Evolutionary conservation across 1,140 invertebrate species (phyloP).

Genomic region (Macrostomum lignano): DNA sequence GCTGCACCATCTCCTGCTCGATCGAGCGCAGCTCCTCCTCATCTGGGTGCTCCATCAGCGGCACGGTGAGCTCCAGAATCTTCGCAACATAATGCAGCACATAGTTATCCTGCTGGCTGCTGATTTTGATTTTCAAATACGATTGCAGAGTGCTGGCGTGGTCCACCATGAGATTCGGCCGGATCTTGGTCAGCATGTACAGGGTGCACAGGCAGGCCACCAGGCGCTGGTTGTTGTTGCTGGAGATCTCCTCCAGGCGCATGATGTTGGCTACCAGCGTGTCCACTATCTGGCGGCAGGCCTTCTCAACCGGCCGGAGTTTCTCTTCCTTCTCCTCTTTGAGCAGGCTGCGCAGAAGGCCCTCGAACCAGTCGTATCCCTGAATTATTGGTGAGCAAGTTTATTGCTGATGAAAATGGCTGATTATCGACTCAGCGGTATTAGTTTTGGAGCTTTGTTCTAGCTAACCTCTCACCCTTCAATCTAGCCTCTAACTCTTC

Average conservation of each 20-base stretch:
- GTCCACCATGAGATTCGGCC: slow-evolving; percentile 62
- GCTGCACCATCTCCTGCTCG: slow-evolving; percentile 76
- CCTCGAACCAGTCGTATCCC: slow-evolving; percentile 67
- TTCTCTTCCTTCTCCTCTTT: slow-evolving; percentile 71
- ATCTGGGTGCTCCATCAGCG: slow-evolving; percentile 84
- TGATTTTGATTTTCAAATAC: slow-evolving; percentile 69
- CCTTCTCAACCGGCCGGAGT: slow-evolving; percentile 37
- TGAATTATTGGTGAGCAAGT: too few species aligned
- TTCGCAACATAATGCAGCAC: slow-evolving; percentile 28
- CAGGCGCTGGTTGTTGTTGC: slow-evolving; percentile 36
- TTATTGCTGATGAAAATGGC: too few species aligned
- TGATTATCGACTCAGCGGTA: too few species aligned
- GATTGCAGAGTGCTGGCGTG: slow-evolving; percentile 82
- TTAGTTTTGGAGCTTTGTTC: too few species aligned
- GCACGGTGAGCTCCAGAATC: slow-evolving; percentile 76
- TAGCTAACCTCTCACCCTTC: too few species aligned
- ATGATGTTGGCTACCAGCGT: slow-evolving; percentile 79
- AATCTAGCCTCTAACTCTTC: too few species aligned
- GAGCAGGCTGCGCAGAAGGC: slow-evolving; percentile 63
- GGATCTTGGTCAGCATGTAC: slow-evolving; percentile 76
- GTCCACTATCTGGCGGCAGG: slow-evolving; percentile 83
- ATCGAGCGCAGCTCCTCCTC: slow-evolving; percentile 72
- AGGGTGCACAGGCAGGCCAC: slow-evolving; percentile 70
- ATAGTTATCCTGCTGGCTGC: slow-evolving; percentile 15
- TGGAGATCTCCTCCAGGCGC: slow-evolving; percentile 43